Conservation (phyloP, 2,113 vertebrate genomes). For the Oryzias celebensis region DNA sequence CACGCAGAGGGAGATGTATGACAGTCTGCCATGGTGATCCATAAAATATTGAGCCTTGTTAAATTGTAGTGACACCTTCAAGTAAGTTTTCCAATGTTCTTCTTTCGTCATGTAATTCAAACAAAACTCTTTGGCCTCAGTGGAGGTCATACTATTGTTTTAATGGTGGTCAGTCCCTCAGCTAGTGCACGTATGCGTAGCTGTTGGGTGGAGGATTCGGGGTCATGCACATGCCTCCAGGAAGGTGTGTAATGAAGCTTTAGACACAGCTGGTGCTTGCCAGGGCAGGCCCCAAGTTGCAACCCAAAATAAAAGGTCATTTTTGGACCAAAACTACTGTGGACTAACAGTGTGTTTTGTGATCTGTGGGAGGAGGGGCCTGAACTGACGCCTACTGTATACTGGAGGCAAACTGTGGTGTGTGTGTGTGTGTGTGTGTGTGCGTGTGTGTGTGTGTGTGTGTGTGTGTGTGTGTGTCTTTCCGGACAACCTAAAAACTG, state of each 20-base stretch:
- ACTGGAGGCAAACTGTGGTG: slow-evolving; percentile 42
- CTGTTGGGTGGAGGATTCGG: slow-evolving; percentile 65
- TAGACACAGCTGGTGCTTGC: slow-evolving; percentile 75
- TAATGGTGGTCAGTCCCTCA: slow-evolving; percentile 39
- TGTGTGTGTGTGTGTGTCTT: background rate
- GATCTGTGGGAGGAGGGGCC: background rate
- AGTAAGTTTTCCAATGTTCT: slow-evolving; percentile 22
- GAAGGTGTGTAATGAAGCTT: slow-evolving; percentile 78
- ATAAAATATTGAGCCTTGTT: slow-evolving; percentile 47
- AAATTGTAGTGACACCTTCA: slow-evolving; percentile 45
- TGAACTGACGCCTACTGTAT: background rate
- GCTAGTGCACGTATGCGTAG: slow-evolving; percentile 42
- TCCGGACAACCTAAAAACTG: slow-evolving; percentile 28
- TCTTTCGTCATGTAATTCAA: slow-evolving; percentile 25
- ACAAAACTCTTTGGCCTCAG: slow-evolving; percentile 26
- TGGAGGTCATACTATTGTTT: slow-evolving; percentile 52
- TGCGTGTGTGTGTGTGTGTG: slow-evolving; percentile 2
- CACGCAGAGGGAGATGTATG: slow-evolving; percentile 42
- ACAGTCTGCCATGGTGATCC: slow-evolving; percentile 41
- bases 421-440: background rate
- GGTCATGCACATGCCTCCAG: slow-evolving; percentile 69
- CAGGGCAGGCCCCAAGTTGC: slow-evolving; percentile 69
- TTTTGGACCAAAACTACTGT: slow-evolving; percentile 52
- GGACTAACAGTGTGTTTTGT: slow-evolving; percentile 41
- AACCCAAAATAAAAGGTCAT: slow-evolving; percentile 69